Conservation (phyloP, 2,797 vertebrate genomes). For the Hyperoplus immaculatus region DNA sequence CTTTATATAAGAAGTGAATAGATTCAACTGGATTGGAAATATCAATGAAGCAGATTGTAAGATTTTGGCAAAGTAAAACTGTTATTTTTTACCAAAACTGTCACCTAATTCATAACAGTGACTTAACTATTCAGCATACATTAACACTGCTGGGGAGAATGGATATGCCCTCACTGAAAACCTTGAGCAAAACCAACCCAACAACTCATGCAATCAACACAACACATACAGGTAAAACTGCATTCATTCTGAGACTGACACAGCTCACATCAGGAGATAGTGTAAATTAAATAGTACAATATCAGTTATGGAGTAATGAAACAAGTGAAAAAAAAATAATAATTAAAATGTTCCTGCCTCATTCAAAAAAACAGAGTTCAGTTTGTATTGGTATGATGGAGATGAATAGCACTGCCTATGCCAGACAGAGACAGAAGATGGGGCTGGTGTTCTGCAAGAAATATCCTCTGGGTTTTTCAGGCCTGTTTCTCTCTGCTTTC, state of each 20-base stretch:
- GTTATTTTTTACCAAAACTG: too few species aligned
- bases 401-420: constrained; percentile 55
- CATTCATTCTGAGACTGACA: constrained; percentile 22
- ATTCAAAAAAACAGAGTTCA: constrained; percentile 25
- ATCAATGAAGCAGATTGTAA: too few species aligned
- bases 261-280: constrained; percentile 6
- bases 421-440: constrained; percentile 70
- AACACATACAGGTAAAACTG: constrained; percentile 12
- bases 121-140: constrained; percentile 8
- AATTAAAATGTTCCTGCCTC: constrained; percentile 40
- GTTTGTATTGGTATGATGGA: constrained; percentile 50
- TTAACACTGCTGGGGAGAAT: neutral
- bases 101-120: too few species aligned
- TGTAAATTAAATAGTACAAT: constrained; percentile 26
- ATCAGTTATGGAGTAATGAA: constrained; percentile 50
- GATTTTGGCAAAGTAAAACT: too few species aligned
- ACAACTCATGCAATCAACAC: constrained; percentile 4
- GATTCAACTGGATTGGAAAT: too few species aligned
- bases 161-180: too few species aligned
- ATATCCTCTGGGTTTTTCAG: constrained; percentile 1
- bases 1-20: neutral
- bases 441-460: constrained; percentile 65
- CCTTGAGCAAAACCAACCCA: neutral
- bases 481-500: constrained; percentile 1
- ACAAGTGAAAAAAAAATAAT: constrained; percentile 48